These are phyloP conservation scores for Menura novaehollandiae DNA, from an alignment of 2,113 vertebrate genomes.

Conservation along the genomic window DNA sequence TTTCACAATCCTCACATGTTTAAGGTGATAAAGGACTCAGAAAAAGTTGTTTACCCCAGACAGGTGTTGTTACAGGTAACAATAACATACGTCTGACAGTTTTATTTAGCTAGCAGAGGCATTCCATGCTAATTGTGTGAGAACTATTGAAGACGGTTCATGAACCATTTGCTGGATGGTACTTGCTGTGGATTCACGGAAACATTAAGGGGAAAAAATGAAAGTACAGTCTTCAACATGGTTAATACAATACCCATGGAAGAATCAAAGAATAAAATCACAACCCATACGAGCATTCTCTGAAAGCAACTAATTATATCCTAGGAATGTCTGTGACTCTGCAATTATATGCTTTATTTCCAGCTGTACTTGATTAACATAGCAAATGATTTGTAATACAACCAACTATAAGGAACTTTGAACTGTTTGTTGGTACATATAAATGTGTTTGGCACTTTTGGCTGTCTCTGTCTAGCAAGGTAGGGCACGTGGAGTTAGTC, in stretches of 20 bases:
- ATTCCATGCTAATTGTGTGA: not conserved
- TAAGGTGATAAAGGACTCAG: not conserved
- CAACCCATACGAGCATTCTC: not conserved
- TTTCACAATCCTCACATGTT: not conserved
- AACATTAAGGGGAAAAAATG: not conserved
- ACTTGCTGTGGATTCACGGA: not conserved
- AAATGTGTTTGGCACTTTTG: not conserved
- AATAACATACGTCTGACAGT: not conserved
- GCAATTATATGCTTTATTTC: conserved; percentile 38
- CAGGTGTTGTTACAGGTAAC: not conserved
- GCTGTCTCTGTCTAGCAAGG: not conserved
- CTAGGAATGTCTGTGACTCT: not conserved
- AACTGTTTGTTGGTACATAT: not conserved
- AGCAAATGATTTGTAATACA: not conserved
- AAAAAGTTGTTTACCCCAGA: not conserved
- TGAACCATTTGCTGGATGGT: not conserved
- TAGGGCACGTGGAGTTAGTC: not conserved
- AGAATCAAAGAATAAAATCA: not conserved
- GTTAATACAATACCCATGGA: not conserved
- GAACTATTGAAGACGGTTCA: not conserved
- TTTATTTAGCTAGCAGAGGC: not conserved
- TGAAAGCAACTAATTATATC: conserved; percentile 25
- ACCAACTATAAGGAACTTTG: not conserved
- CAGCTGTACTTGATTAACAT: conserved; percentile 31
- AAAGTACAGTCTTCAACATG: not conserved